phyloP scores from a whole-genome alignment of 2,113 vertebrate genomes.

The Silurus meridionalis region DNA sequence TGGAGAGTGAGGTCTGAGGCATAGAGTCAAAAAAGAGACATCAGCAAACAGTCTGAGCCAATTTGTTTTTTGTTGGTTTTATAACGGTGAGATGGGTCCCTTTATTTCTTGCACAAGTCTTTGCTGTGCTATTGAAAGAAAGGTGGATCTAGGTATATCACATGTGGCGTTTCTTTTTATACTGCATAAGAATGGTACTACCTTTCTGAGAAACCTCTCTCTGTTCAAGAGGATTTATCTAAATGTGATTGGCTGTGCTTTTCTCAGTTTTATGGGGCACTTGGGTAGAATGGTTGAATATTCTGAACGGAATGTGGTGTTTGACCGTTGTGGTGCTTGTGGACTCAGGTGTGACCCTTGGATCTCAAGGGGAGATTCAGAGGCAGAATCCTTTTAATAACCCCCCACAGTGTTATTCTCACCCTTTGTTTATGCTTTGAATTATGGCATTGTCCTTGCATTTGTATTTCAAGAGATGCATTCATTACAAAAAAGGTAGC shows the following conservation, averaged over 20 bases:
- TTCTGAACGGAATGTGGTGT: conserved; percentile 63
- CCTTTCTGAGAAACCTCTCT: conserved; percentile 48
- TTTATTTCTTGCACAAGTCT: conserved; percentile 50
- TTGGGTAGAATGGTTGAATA: conserved; percentile 55
- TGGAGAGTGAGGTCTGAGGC: conserved; percentile 89
- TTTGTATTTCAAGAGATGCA: conserved; percentile 50
- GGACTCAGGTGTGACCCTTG: conserved; percentile 74
- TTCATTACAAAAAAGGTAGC: conserved; percentile 48
- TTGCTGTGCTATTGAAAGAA: conserved; percentile 43
- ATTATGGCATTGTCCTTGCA: conserved; percentile 40
- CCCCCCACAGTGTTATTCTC: not conserved
- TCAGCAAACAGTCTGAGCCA: conserved; percentile 43
- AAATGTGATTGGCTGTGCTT: conserved; percentile 34
- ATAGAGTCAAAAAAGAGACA: conserved; percentile 26
- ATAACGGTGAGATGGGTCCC: conserved; percentile 25
- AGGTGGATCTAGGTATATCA: conserved; percentile 24
- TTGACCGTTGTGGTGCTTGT: conserved; percentile 61
- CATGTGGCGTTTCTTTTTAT: conserved; percentile 45
- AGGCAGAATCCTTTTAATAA: conserved; percentile 61
- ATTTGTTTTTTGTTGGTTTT: conserved; percentile 17
- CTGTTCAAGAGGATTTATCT: conserved; percentile 15
- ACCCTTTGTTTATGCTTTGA: conserved; percentile 30
- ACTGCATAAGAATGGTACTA: conserved; percentile 46
- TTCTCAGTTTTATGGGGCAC: conserved; percentile 59
- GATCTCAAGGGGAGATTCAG: conserved; percentile 68